Base-by-base conservation (phyloP, 2,113 vertebrate genomes). In the Columbina picui region DNA sequence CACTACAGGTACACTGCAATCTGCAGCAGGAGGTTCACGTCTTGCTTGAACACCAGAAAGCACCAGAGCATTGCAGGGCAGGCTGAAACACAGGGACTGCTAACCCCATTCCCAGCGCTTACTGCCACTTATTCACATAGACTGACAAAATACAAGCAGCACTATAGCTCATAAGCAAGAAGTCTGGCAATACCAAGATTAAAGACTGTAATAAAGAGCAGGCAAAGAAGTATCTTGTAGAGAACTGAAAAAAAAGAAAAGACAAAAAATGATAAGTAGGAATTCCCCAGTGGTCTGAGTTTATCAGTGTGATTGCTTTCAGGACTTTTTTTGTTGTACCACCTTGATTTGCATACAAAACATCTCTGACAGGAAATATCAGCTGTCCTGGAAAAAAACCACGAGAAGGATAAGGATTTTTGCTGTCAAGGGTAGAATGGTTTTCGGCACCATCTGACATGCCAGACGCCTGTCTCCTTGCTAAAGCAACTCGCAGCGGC, bases 301-400 rank as follows among this genome's bases (percentile, higher is more conserved):
- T 86, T 90, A 94, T 86, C 5, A 0, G 47, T 83, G 88, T 38
- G 68, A 94, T 50, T 63, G 38, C 60, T 89, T 95, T 92, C 87
- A 91, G 93, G 64, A 63, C n/a, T 38, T 53, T 36, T 43, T 30
- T 56, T 82, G 6, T 83, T 39, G 27, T 63, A 93, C 6, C 36
- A 73, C 52, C 30, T 71, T 68, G 77, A 81, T 96, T 86, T 95
- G 90, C 92, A 93, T 84, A 89, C n/a, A 95, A 93, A 93, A 57
- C 45, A 79, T 52, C 84, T 87, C 45, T 73, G 89, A 88, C 68
- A 63, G 76, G 92, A 94, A 93, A 77, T 56, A 92, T 65, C 70
- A 91, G 56, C 73, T 90, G 69, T 84, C 65, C 74, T 69, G 53
- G 71, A 19, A 38, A 65, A 81, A 83, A 52, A 47, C 0, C 3